Percentiles rank a stretch among this genome's conserved stretches.
phyloP scores from a whole-genome alignment of 1,140 invertebrate species.

The Sarcophaga bullata region DNA sequence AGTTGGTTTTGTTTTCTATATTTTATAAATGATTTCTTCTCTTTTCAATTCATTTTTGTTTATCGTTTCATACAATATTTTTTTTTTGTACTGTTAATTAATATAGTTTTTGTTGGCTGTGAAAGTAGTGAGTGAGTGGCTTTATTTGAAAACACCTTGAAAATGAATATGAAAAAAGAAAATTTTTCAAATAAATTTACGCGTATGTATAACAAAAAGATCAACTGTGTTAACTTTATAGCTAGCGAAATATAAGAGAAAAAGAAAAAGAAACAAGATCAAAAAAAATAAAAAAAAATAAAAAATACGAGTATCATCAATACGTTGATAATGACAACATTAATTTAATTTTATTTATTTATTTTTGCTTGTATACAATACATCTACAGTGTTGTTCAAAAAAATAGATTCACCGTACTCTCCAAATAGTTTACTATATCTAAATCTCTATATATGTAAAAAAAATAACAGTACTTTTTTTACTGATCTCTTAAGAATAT shows the following conservation, averaged over 20 bases:
- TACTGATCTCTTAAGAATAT: too few relatives aligned
- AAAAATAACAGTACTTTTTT: too few relatives aligned
- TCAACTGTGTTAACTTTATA: not conserved
- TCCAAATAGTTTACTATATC: too few relatives aligned
- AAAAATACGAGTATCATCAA: too few relatives aligned
- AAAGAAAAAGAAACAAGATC: not conserved
- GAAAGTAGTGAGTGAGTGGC: slow-evolving; percentile 3
- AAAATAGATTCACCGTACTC: too few relatives aligned
- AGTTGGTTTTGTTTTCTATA: not conserved
- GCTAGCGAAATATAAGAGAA: not conserved
- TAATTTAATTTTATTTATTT: too few relatives aligned
- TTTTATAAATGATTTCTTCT: slow-evolving; percentile 8
- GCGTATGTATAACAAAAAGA: not conserved
- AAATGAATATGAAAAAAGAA: not conserved
- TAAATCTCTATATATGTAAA: too few relatives aligned
- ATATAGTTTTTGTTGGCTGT: not conserved
- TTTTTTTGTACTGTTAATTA: not conserved
- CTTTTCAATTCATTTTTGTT: not conserved
- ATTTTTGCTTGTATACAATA: too few relatives aligned
- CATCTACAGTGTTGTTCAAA: too few relatives aligned
- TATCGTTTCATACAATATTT: slow-evolving; percentile 1
- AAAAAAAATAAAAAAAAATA: too few relatives aligned
- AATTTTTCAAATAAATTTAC: not conserved
- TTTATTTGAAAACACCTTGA: slow-evolving; percentile 8
- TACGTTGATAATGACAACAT: too few relatives aligned